Conservation (phyloP, 1,140 invertebrate species). For the Lordiphosa clarofinis region DNA sequence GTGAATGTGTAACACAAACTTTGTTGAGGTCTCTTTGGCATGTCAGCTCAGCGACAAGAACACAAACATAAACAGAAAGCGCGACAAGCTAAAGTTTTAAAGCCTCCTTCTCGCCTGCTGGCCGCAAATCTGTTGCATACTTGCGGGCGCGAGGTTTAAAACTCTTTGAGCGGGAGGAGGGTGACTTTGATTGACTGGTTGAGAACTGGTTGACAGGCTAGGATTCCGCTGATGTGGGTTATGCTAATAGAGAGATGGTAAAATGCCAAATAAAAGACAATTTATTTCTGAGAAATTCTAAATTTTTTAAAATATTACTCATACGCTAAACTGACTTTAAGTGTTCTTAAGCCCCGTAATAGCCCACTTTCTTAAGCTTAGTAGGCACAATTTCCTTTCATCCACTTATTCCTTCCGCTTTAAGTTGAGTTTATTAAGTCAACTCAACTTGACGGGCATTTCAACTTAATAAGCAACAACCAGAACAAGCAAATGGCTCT, state of each 20-base stretch:
- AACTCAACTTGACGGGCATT: constrained; percentile 53
- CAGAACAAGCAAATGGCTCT: constrained; percentile 60
- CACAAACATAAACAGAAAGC: constrained; percentile 29
- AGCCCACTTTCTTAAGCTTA: constrained; percentile 50
- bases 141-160: constrained; percentile 58
- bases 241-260: background rate
- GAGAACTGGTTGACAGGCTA: constrained; percentile 39
- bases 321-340: constrained; percentile 26
- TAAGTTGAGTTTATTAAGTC: constrained; percentile 65
- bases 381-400: constrained; percentile 42
- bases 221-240: constrained; percentile 5
- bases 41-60: constrained; percentile 49
- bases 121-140: constrained; percentile 74
- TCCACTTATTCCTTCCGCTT: constrained; percentile 41
- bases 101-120: constrained; percentile 13
- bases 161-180: constrained; percentile 26
- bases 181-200: constrained; percentile 59
- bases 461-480: constrained; percentile 65
- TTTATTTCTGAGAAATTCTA: background rate
- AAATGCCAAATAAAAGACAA: background rate
- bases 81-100: constrained; percentile 41
- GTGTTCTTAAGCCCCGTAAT: constrained; percentile 37
- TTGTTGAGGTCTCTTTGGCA: constrained; percentile 41
- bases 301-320: background rate
- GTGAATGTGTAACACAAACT: constrained; percentile 48